Evolutionary conservation across 2,797 vertebrate species (phyloP).

Genomic region (Tinamus major): DNA sequence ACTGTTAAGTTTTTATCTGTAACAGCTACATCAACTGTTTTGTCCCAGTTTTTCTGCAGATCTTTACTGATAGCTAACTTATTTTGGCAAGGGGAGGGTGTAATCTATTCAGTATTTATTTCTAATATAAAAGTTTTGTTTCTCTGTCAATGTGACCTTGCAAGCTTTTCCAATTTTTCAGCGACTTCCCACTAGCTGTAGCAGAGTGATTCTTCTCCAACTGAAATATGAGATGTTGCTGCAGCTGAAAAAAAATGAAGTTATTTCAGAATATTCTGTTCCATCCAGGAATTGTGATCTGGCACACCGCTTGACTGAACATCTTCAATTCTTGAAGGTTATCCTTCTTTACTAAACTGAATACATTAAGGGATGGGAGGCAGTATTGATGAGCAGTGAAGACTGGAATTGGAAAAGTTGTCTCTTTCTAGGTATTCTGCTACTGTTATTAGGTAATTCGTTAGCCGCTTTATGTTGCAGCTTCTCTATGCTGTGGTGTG

Average conservation of each 20-base stretch:
- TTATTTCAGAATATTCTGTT: background rate
- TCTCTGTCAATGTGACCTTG: background rate
- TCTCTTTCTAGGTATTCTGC: rapidly evolving
- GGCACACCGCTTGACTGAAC: background rate
- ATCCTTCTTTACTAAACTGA: background rate
- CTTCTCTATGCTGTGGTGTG: background rate
- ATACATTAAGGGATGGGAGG: rapidly evolving
- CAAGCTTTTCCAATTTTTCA: background rate
- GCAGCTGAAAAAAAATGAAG: background rate
- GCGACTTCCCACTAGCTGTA: background rate
- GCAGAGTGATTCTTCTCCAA: background rate
- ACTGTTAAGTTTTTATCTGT: slow-evolving; percentile 22
- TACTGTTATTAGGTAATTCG: rapidly evolving
- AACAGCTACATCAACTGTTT: slow-evolving; percentile 35
- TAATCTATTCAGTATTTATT: background rate
- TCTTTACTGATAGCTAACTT: background rate
- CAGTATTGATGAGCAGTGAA: background rate
- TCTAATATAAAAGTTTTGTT: slow-evolving; percentile 23
- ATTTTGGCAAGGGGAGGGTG: background rate
- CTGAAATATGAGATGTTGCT: background rate
- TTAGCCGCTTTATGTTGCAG: background rate
- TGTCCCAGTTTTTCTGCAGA: slow-evolving; percentile 33
- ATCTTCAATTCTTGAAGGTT: background rate
- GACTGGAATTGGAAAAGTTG: background rate
- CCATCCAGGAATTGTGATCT: background rate